Evolutionary conservation across 2,797 vertebrate genomes (phyloP), one percentile per base, ranked within the genome.

Genomic region (Lepus townsendii): DNA sequence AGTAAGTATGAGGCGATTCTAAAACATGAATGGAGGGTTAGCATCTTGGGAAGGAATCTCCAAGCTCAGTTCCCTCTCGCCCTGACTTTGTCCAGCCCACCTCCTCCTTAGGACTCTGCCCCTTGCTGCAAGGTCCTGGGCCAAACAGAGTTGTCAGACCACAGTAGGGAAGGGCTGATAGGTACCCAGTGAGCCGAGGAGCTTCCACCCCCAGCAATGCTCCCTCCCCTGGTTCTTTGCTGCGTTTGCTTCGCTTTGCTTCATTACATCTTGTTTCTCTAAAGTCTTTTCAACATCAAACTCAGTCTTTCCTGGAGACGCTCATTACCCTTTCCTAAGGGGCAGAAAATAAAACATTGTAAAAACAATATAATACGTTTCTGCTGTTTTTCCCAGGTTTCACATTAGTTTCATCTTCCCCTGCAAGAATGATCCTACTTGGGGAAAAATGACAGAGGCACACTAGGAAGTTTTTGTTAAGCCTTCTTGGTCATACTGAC

Each of bases 71-170:
- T 7, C 22, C 9, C 17, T 26, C 22, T 5, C 9, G 19, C 4
- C 9, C 26, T 3, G 0, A 1, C 11, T 24, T 1, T 50, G n/a
- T 20, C n/a, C 20, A 1, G 10, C 1, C n/a, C 14, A 2, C 2
- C 27, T 50, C 20, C 7, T 54, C 8, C 63, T 7, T 2, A 14
- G 26, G 22, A n/a, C 1, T 13, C 42, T 7, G 10, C 2, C 17
- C 4, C 17, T 17, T 24, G 19, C 42, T 1, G 3, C 12, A 8
- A 9, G 17, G 22, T 8, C 3, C 17, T 22, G 9, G 66, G 35
- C 19, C 14, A 12, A 11, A 30, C 32, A 3, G 16, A 16, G 0
- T 3, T 38, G 5, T 10, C 10, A 60, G 26, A 6, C 1, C 1
- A 7, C 9, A 26, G 27, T 14, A 63, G 5, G 9, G 30, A 20